Percentiles rank a stretch among this genome's conserved stretches.
phyloP scores from a whole-genome alignment of 2,888 invertebrate species.

The Meiosimyza decipiens region DNA sequence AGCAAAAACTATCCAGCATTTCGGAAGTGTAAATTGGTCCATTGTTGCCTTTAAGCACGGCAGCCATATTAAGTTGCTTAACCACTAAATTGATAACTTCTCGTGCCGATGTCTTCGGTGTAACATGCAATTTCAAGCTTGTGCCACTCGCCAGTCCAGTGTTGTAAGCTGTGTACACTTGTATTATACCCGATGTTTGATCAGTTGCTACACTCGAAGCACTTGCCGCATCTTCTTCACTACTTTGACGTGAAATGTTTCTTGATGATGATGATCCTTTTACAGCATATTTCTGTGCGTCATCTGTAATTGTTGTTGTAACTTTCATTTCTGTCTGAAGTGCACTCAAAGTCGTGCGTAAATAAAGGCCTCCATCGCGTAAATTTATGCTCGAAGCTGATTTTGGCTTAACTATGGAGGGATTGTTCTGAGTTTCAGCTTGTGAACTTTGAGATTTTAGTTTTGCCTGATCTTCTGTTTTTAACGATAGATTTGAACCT shows the following conservation, averaged over 20 bases:
- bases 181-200: constrained; percentile 66
- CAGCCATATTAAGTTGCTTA: constrained; percentile 94
- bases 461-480: constrained; percentile 42
- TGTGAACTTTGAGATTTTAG: constrained; percentile 33
- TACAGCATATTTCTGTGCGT: constrained; percentile 45
- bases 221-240: constrained; percentile 59
- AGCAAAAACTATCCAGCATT: constrained; percentile 87
- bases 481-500: constrained; percentile 54
- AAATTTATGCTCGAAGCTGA: constrained; percentile 67
- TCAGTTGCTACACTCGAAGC: constrained; percentile 54
- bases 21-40: constrained; percentile 88
- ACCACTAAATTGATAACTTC: constrained; percentile 97
- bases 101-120: constrained; percentile 89
- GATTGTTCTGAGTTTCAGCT: constrained; percentile 66
- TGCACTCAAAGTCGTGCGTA: constrained; percentile 70
- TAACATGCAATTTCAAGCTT: constrained; percentile 92
- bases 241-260: constrained; percentile 57
- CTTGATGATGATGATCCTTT: constrained; percentile 49
- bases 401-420: constrained; percentile 68
- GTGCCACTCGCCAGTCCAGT: constrained; percentile 94
- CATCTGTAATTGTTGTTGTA: constrained; percentile 43
- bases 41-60: constrained; percentile 84
- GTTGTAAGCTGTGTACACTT: constrained; percentile 96
- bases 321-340: constrained; percentile 69
- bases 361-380: constrained; percentile 63